phyloP scores from a whole-genome alignment of 2,797 vertebrate genomes.

The Hydrophis major region DNA sequence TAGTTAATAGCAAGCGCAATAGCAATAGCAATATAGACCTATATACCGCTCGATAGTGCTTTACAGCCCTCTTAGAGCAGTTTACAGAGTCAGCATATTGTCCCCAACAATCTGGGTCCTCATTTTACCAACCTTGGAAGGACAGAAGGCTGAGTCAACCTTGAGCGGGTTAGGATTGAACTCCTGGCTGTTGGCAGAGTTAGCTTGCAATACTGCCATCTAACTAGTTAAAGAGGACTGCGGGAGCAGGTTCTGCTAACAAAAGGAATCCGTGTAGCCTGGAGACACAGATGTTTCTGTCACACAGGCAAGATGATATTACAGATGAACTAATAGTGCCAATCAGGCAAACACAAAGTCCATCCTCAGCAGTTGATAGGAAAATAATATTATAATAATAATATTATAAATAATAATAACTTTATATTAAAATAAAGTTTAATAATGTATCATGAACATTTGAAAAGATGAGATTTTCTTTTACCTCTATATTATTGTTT shows the following conservation, averaged over 20 bases:
- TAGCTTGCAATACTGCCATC: not conserved
- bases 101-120: not conserved
- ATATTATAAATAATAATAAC: too few species aligned
- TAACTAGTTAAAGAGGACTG: not conserved
- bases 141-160: not conserved
- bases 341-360: not conserved
- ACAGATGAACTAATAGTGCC: not conserved
- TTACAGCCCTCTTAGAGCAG: too few species aligned
- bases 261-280: not conserved
- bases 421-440: too few species aligned
- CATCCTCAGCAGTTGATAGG: not conserved
- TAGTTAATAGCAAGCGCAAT: not conserved
- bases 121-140: not conserved
- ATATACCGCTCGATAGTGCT: too few species aligned
- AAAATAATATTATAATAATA: too few species aligned
- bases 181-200: not conserved
- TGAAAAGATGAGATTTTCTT: slow-evolving; percentile 38
- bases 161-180: not conserved
- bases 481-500: slow-evolving; percentile 98
- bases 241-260: not conserved
- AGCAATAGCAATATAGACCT: not conserved
- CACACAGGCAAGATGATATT: not conserved
- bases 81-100: not conserved
- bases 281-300: not conserved
- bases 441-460: not conserved